A percentile compares a stretch with the other conserved stretches of the same genome.
Evolutionary conservation across 2,113 vertebrate species (phyloP).

Genomic region (Coryphaenoides rupestris): DNA sequence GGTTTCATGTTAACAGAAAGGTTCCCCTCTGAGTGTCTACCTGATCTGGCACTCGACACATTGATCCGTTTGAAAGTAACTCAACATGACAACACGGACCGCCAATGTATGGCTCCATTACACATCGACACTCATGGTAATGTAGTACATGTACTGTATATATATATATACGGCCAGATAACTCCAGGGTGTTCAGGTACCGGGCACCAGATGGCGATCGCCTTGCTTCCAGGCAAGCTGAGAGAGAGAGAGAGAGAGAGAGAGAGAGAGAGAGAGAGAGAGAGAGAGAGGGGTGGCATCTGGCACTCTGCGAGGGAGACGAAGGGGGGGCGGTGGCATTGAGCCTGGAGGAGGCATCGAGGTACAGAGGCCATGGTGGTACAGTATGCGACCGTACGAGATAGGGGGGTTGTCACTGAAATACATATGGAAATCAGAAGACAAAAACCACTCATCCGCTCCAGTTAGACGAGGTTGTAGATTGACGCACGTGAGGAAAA

Average conservation of each 20-base stretch:
- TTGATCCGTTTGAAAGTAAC: background rate
- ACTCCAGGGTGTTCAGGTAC: background rate
- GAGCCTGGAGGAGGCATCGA: no score
- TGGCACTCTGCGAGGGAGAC: constrained; percentile 41
- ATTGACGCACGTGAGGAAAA: no score
- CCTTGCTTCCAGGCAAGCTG: constrained; percentile 19
- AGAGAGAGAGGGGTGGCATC: constrained; percentile 45
- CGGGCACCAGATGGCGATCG: background rate
- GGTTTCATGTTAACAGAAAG: background rate
- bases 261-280: constrained; percentile 22
- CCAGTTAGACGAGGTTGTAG: no score
- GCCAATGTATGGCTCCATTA: background rate
- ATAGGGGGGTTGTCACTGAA: no score
- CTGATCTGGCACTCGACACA: background rate
- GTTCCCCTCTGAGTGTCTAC: background rate
- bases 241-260: constrained; percentile 19
- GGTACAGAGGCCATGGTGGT: background rate
- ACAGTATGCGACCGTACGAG: no score
- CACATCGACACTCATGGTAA: no score
- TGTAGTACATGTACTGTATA: background rate
- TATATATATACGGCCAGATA: background rate
- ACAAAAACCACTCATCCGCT: no score
- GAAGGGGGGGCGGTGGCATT: no score
- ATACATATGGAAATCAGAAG: no score
- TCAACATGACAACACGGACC: background rate